Percentiles rank a stretch among this genome's conserved stretches.
Conservation (phyloP, 2,797 vertebrate species). For the Ctenopoma kingsleyae region DNA sequence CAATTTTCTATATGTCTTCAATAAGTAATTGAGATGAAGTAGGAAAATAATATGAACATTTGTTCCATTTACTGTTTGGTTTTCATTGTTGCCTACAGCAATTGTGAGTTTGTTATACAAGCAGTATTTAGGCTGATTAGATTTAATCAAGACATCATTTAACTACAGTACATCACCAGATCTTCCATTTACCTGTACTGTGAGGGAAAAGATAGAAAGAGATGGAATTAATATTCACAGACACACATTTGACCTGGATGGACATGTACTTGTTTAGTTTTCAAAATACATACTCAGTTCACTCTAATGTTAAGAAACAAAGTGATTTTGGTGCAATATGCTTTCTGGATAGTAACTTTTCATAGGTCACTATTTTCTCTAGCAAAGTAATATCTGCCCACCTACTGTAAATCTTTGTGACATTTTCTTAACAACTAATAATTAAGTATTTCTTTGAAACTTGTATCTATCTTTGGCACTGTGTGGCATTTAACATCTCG, state of each 20-base stretch:
- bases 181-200: neutral
- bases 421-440: conserved; percentile 41
- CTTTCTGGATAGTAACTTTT: conserved; percentile 13
- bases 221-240: conserved; percentile 6
- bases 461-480: conserved; percentile 4
- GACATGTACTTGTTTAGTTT: neutral
- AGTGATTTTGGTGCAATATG: conserved; percentile 7
- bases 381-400: conserved; percentile 9
- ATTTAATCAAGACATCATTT: conserved; percentile 10
- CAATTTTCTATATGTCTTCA: too few relatives aligned
- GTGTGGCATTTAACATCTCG: conserved; percentile 32
- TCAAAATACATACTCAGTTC: neutral
- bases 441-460: conserved; percentile 21
- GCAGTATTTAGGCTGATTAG: neutral
- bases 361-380: conserved; percentile 28
- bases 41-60: neutral
- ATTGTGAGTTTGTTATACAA: neutral
- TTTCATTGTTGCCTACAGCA: neutral
- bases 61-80: neutral
- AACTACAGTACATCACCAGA: neutral
- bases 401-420: conserved; percentile 24
- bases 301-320: neutral
- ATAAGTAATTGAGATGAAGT: neutral
- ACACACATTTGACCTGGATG: neutral
- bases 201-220: neutral